phyloP scores from a whole-genome alignment of 2,888 invertebrate species.

The Euplexia lucipara region DNA sequence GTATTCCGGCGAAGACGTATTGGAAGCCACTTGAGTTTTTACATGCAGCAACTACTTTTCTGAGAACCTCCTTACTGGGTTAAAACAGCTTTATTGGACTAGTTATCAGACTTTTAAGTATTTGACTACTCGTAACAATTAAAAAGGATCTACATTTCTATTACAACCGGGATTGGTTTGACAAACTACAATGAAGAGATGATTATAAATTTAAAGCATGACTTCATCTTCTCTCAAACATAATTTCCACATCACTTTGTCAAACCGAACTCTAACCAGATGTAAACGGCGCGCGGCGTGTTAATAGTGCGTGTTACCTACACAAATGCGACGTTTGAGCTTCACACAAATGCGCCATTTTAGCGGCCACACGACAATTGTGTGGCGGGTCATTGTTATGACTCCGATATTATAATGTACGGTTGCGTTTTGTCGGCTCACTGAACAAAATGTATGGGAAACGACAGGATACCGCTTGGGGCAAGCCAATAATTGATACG shows the following conservation, averaged over 20 bases:
- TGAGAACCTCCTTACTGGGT: too few species aligned
- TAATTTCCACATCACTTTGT: constrained; percentile 8
- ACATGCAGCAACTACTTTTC: too few species aligned
- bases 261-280: background rate
- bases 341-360: constrained; percentile 15
- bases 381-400: constrained; percentile 34
- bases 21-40: too few species aligned
- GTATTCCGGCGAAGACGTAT: too few species aligned
- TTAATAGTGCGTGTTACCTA: constrained; percentile 16
- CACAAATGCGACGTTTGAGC: constrained; percentile 13
- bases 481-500: constrained; percentile 1
- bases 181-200: too few species aligned
- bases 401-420: constrained; percentile 39
- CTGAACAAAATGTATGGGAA: constrained; percentile 21
- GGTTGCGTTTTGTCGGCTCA: constrained; percentile 16
- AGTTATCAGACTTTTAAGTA: too few species aligned
- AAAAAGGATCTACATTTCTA: too few species aligned
- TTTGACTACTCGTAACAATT: too few species aligned
- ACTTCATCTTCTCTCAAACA: background rate
- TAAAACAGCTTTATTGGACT: too few species aligned
- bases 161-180: too few species aligned
- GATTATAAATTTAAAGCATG: background rate
- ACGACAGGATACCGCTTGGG: constrained; percentile 11
- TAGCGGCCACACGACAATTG: constrained; percentile 20
- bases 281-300: background rate